Evolutionary conservation across 2,113 vertebrate species (phyloP), one percentile per base, ranked within the genome.

Genomic region (Elephantulus edwardii): DNA sequence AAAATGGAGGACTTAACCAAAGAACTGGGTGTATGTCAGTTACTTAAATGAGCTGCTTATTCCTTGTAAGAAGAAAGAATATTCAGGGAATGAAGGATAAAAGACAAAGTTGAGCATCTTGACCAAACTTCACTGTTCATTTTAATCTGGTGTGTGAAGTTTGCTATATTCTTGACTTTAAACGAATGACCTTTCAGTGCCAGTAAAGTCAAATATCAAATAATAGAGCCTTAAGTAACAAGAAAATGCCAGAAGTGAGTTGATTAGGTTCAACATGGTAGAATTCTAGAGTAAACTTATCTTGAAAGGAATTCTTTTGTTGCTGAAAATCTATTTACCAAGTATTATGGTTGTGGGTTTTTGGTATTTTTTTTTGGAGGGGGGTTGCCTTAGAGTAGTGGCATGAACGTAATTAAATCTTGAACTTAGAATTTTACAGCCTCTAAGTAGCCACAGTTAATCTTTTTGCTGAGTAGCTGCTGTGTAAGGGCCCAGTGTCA

Each of bases 201-300:
- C 91, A 70, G 89, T 28, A 40, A 95, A 95, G 84, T 92, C 95
- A 95, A 95, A 96, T 96, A 93, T 95, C 91, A 95, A 89, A 68
- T 60, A 83, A 84, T 42, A 92, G 95, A 95, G 72, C 95, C 77
- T 86, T 92, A 92, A 93, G 91, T 74, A 92, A 77, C 81, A 84
- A 83, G 93, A 95, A 94, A 95, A 94, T 91, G 90, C 91, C 96
- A 95, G 68, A 68, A 90, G 77, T 74, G 75, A 95, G 81, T 90
- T 89, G 84, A 75, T 92, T 78, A 58, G 91, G 77, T 91, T 95
- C 79, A 93, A 71, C 70, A 78, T 85, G 77, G 62, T 80, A 81
- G 78, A 92, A 94, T 71, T 89, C 72, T 68, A 95, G 91, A 95
- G 64, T 91, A 82, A 91, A 89, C 48, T 83, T 68, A 83, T 52